A percentile compares a stretch with the other conserved stretches of the same genome.
phyloP scores from a whole-genome alignment of 1,140 invertebrate genomes.

The Diprion similis region DNA sequence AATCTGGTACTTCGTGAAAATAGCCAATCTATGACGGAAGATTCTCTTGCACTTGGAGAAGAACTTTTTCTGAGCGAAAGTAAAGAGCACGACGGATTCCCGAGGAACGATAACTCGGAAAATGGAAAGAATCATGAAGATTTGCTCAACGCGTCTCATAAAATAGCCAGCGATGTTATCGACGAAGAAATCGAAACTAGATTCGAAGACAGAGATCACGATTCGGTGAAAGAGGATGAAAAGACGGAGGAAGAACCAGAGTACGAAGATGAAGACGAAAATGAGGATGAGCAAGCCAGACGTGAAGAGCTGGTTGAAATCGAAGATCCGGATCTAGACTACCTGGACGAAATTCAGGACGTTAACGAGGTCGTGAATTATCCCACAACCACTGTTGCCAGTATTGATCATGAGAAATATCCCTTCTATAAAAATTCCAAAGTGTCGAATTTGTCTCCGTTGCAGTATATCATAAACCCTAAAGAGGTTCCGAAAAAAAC shows the following conservation, averaged over 20 bases:
- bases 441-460: conserved; percentile 44
- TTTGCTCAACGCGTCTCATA: conserved; percentile 39
- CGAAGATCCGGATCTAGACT: conserved; percentile 48
- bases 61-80: background rate
- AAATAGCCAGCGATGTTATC: conserved; percentile 37
- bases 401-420: conserved; percentile 55
- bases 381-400: conserved; percentile 23
- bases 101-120: conserved; percentile 12
- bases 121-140: conserved; percentile 17
- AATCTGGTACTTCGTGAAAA: background rate
- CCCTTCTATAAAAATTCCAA: conserved; percentile 54
- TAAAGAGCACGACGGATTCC: conserved; percentile 6
- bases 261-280: conserved; percentile 16
- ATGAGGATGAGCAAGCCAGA: background rate
- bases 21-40: too few relatives aligned
- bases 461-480: conserved; percentile 60
- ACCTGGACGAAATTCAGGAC: conserved; percentile 34
- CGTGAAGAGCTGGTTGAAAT: conserved; percentile 35
- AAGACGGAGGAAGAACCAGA: conserved; percentile 24
- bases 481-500: conserved; percentile 57
- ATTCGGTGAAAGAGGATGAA: conserved; percentile 5
- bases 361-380: conserved; percentile 14
- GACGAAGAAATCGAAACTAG: conserved; percentile 45
- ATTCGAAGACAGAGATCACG: conserved; percentile 35
- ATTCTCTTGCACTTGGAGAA: too few relatives aligned